Evolutionary conservation across 92 coral and sea anemone genomes (phyloP), one percentile per base, ranked within the genome.

Genomic region (Bergia puertoricense): DNA sequence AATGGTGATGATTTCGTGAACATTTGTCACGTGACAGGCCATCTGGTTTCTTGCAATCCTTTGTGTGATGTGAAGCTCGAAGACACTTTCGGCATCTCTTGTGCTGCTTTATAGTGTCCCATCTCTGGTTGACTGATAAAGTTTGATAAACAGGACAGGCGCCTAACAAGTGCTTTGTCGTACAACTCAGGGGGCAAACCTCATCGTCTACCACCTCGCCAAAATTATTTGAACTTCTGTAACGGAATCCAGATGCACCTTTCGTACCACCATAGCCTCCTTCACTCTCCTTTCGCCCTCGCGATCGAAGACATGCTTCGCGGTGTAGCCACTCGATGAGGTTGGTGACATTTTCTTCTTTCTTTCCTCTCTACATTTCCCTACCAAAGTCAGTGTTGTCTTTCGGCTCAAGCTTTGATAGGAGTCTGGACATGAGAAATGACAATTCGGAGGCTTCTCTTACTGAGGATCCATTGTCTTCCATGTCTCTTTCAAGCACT

Each of bases 21-120:
- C 90, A 91, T 57, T 91, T 91, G 46, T 91, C 95, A 66, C 96
- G 89, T 4, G 94, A 50, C 45, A 81, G 90, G 20, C 96, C 89
- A 54, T 91, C 93, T 15, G 91, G 78, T 85, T 36, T 90, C 75
- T 76, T 88, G 54, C 93, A 91, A 30, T 82, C 92, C n/a, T 82
- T 93, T 22, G 91, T 93, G 72, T 93, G 94, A 69, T 91, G 96
- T 16, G 88, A 77, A 7, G 41, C 85, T n/a, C 57, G 67, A 11
- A 88, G 82, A 54, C 90, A 88, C 74, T 88, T 88, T 14, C 90
- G 57, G 82, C 90, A 88, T 80, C 90, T 80, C 50, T 80, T 69
- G 51, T 81, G n/a, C 30, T 88, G 37, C 38, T 81, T 88, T 11
- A 56, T 88, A 59, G 51, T 88, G 72, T 81, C 91, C 87, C 90